Evolutionary conservation across 2,113 vertebrate species (phyloP).

Genomic region (Mellivora capensis): DNA sequence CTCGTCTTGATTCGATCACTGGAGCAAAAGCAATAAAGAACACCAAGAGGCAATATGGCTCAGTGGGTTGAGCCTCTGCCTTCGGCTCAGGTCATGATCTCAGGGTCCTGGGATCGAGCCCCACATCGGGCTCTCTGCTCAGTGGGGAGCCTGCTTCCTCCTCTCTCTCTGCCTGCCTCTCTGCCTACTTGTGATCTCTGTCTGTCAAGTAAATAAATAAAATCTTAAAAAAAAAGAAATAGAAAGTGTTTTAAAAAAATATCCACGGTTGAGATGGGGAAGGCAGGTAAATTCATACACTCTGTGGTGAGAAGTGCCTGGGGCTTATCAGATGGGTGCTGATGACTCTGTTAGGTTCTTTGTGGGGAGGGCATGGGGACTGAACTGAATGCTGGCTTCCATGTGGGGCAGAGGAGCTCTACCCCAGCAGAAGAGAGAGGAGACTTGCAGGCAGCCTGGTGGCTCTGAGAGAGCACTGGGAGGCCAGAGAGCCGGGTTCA

Average conservation of each 20-base stretch:
- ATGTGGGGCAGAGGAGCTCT: neutral
- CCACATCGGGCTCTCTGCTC: too few relatives aligned
- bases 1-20: constrained; percentile 60
- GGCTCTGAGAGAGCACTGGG: neutral
- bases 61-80: too few relatives aligned
- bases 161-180: too few relatives aligned
- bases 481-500: neutral
- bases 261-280: constrained; percentile 52
- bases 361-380: neutral
- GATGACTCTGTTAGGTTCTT: constrained; percentile 12
- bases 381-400: neutral
- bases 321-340: constrained; percentile 18
- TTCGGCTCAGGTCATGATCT: too few relatives aligned
- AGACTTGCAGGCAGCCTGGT: neutral
- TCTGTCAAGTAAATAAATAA: too few relatives aligned
- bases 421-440: neutral
- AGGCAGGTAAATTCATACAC: constrained; percentile 50
- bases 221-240: too few relatives aligned
- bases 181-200: too few relatives aligned
- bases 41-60: constrained; percentile 60
- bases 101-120: too few relatives aligned
- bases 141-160: too few relatives aligned
- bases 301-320: constrained; percentile 40
- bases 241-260: too few relatives aligned
- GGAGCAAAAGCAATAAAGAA: constrained; percentile 67